These are phyloP conservation scores for Antennarius striatus DNA, from an alignment of 2,113 vertebrate genomes.

Conservation along the genomic window DNA sequence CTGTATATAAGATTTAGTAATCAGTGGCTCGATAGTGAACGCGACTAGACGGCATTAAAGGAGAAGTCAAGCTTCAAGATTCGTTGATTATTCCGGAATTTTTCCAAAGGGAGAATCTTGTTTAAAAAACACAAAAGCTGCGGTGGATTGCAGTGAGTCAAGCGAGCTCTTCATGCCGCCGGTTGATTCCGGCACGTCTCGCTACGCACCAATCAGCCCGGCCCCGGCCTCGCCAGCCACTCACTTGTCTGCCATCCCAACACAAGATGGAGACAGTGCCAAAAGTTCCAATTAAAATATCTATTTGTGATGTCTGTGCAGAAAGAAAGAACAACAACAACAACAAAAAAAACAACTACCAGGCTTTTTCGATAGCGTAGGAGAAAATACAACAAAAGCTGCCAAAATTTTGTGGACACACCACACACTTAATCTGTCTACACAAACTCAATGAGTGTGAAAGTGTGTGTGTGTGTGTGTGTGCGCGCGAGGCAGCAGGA, in stretches of 20 bases:
- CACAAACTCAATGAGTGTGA: slow-evolving; percentile 66
- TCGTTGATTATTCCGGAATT: slow-evolving; percentile 32
- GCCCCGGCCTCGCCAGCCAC: slow-evolving; percentile 62
- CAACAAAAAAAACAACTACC: slow-evolving; percentile 39
- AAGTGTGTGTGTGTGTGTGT: slow-evolving; percentile 14
- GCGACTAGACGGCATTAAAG: slow-evolving; percentile 53
- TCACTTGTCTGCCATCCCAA: slow-evolving; percentile 77
- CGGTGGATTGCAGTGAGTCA: slow-evolving; percentile 69
- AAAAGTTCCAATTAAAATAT: slow-evolving; percentile 81
- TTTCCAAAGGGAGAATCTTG: slow-evolving; percentile 50
- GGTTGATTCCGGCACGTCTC: slow-evolving; percentile 76
- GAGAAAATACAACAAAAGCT: slow-evolving; percentile 73
- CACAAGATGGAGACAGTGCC: slow-evolving; percentile 80
- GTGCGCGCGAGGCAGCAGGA: slow-evolving; percentile 41
- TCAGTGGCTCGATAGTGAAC: background rate
- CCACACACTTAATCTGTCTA: slow-evolving; percentile 62
- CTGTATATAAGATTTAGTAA: too few species aligned
- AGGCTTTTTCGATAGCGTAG: slow-evolving; percentile 64
- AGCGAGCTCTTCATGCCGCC: slow-evolving; percentile 75
- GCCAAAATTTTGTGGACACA: slow-evolving; percentile 70
- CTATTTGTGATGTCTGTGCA: slow-evolving; percentile 74
- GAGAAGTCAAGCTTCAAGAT: slow-evolving; percentile 58
- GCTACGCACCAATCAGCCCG: slow-evolving; percentile 76
- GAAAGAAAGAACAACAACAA: slow-evolving; percentile 32
- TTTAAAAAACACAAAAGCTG: slow-evolving; percentile 44